These are phyloP conservation scores for Meghimatium bilineatum DNA, from an alignment of 2,888 invertebrate genomes.

Conservation along the genomic window DNA sequence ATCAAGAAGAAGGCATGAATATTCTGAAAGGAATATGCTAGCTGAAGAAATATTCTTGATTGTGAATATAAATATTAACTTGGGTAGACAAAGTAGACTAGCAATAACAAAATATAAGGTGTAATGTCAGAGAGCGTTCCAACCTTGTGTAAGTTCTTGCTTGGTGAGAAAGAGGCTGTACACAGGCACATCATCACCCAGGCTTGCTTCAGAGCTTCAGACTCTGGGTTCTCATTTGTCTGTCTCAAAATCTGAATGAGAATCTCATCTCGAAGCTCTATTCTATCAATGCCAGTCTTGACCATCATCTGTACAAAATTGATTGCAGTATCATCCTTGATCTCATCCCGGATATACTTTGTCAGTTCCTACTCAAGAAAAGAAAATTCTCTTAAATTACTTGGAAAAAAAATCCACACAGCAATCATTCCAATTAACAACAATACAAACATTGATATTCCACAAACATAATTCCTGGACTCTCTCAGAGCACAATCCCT, in stretches of 20 bases:
- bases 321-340: slow-evolving; percentile 82
- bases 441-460: no score
- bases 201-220: slow-evolving; percentile 88
- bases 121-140: no score
- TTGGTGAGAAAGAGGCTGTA: slow-evolving; percentile 94
- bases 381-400: background rate
- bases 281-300: slow-evolving; percentile 88
- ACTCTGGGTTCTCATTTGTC: slow-evolving; percentile 88
- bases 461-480: background rate
- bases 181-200: slow-evolving; percentile 93
- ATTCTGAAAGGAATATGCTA: no score
- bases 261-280: slow-evolving; percentile 94
- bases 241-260: slow-evolving; percentile 79
- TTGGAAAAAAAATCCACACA: background rate
- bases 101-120: no score
- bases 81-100: no score
- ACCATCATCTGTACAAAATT: slow-evolving; percentile 65
- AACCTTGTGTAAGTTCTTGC: slow-evolving; percentile 86
- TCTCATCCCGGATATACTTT: slow-evolving; percentile 91
- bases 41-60: no score
- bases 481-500: no score
- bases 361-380: slow-evolving; percentile 85
- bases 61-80: no score
- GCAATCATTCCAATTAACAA: no score
- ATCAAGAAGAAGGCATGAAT: no score